Evolutionary conservation across 2,797 vertebrate species (phyloP).

Genomic region (Helostoma temminkii): DNA sequence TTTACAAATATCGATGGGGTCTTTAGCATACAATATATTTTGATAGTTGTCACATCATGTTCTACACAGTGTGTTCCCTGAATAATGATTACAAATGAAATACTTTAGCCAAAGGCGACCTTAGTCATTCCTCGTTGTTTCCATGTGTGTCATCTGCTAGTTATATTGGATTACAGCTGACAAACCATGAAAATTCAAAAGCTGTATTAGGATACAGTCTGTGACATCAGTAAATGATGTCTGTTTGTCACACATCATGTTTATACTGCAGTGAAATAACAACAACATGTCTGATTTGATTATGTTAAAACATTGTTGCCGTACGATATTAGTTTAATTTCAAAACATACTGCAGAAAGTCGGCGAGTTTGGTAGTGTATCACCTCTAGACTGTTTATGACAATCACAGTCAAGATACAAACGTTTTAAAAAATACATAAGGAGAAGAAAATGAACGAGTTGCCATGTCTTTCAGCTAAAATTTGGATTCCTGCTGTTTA

Average conservation of each 20-base stretch:
- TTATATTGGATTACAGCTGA: conserved; percentile 6
- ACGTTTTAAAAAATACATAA: no score
- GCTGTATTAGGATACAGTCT: background rate
- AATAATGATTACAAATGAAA: conserved; percentile 35
- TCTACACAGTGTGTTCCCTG: conserved; percentile 22
- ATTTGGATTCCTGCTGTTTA: no score
- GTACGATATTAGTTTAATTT: background rate
- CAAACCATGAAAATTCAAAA: conserved; percentile 7
- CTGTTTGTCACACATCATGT: background rate
- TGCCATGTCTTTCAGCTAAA: no score
- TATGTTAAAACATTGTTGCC: background rate
- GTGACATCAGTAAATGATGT: background rate
- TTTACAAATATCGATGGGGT: background rate
- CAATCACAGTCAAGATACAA: no score
- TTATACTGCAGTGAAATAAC: background rate
- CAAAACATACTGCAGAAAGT: no score
- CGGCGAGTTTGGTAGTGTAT: no score
- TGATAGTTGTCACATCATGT: conserved; percentile 19
- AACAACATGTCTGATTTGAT: background rate
- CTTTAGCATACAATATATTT: conserved; percentile 15
- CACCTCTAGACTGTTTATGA: no score
- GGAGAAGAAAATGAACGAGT: no score
- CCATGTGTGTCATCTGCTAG: conserved; percentile 4
- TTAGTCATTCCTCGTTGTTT: conserved; percentile 11
- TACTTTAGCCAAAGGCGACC: conserved; percentile 17